Conservation (phyloP, 2,888 invertebrate species). For the Eupithecia subumbrata region DNA sequence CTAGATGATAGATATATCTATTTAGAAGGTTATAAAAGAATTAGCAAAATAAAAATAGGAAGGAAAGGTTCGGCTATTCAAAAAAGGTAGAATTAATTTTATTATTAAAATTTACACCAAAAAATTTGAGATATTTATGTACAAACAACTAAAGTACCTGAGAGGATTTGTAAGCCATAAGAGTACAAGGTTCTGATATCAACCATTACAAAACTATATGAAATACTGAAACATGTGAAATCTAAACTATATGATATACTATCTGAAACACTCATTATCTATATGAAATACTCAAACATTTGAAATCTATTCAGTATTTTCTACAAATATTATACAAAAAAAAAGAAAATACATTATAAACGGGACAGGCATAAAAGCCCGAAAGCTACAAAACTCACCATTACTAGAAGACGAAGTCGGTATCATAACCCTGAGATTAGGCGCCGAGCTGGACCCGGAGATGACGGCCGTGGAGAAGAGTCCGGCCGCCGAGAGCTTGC, state of each 20-base stretch:
- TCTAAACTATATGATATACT: not conserved
- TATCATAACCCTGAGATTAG: slow-evolving; percentile 94
- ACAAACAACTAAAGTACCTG: not conserved
- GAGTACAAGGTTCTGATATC: too few species aligned
- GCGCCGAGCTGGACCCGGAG: slow-evolving; percentile 96
- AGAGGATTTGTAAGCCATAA: not conserved
- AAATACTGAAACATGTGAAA: not conserved
- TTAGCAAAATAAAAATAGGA: not conserved
- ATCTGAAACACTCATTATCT: too few species aligned
- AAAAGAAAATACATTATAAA: not conserved
- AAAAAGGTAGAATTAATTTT: not conserved
- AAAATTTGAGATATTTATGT: too few species aligned
- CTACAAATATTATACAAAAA: not conserved
- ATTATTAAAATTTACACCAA: not conserved
- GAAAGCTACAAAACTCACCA: slow-evolving; percentile 82
- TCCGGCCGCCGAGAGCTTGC: slow-evolving; percentile 89
- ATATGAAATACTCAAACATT: not conserved
- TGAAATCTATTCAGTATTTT: too few species aligned
- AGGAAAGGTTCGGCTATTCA: not conserved
- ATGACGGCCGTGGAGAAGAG: slow-evolving; percentile 98
- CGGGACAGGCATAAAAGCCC: not conserved
- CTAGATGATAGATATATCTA: not conserved
- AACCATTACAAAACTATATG: not conserved
- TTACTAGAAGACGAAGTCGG: slow-evolving; percentile 89
- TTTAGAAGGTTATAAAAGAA: not conserved